Percentiles rank a stretch among this genome's conserved stretches.
phyloP scores from a whole-genome alignment of 2,888 invertebrate genomes.

The Megamerina dolium region DNA sequence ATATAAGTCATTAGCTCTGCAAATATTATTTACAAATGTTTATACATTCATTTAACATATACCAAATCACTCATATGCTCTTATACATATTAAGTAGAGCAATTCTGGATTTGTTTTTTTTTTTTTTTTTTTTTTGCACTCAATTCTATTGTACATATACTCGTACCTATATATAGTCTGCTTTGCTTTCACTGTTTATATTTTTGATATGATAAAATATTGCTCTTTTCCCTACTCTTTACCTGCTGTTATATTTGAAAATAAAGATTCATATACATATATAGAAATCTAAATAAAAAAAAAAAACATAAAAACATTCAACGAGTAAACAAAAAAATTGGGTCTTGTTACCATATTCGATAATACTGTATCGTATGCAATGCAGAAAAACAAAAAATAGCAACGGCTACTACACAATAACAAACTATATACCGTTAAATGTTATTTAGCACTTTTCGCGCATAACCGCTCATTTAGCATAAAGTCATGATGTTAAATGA shows the following conservation, averaged over 20 bases:
- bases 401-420: no score
- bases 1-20: no score
- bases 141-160: neutral
- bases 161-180: neutral
- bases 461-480: no score
- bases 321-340: conserved; percentile 34
- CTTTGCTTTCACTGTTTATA: conserved; percentile 6
- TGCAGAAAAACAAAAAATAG: neutral
- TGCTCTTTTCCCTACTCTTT: no score
- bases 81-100: no score
- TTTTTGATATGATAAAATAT: no score
- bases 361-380: neutral
- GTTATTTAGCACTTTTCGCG: conserved; percentile 15
- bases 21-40: no score
- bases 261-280: neutral
- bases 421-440: conserved; percentile 19
- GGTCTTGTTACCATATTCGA: conserved; percentile 39
- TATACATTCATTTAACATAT: no score
- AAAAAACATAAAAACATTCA: neutral
- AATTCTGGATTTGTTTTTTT: no score
- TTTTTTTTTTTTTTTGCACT: neutral
- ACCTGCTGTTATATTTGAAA: no score
- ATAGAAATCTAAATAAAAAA: neutral
- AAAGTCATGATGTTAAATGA: no score
- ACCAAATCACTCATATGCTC: no score